phyloP scores from a whole-genome alignment of 2,888 invertebrate species.

The Amblyjoppa fuscipennis region DNA sequence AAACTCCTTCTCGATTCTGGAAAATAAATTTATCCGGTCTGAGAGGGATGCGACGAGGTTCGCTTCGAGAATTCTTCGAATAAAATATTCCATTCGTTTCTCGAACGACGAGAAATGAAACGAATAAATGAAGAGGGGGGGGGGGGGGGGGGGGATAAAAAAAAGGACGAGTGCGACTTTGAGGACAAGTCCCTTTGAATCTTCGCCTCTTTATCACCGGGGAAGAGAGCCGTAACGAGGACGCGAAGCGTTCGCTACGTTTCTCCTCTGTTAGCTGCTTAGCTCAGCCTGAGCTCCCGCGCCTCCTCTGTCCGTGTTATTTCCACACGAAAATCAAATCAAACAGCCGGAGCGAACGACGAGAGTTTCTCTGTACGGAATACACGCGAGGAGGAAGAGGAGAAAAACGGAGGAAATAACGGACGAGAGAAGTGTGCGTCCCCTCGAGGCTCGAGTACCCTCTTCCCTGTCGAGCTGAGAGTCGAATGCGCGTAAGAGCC shows the following conservation, averaged over 20 bases:
- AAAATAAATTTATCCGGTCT: slow-evolving; percentile 33
- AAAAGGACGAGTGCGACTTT: slow-evolving; percentile 23
- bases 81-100: slow-evolving; percentile 58
- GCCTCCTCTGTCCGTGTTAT: slow-evolving; percentile 44
- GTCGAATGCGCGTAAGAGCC: slow-evolving; percentile 40
- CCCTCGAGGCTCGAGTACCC: slow-evolving; percentile 53
- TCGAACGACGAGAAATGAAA: slow-evolving; percentile 11
- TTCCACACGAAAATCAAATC: slow-evolving; percentile 63
- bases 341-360: slow-evolving; percentile 50
- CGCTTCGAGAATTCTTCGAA: slow-evolving; percentile 36
- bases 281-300: background rate
- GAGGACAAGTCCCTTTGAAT: slow-evolving; percentile 63
- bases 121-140: slow-evolving; percentile 22
- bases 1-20: background rate
- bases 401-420: slow-evolving; percentile 4
- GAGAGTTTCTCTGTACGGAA: slow-evolving; percentile 41
- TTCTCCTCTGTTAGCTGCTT: slow-evolving; percentile 33
- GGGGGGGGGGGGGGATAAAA: background rate
- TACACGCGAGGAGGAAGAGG: slow-evolving; percentile 16
- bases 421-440: slow-evolving; percentile 4
- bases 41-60: slow-evolving; percentile 20
- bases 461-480: slow-evolving; percentile 44
- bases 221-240: slow-evolving; percentile 60
- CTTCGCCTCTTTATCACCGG: slow-evolving; percentile 63
- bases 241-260: slow-evolving; percentile 27